phyloP scores from a whole-genome alignment of 2,113 vertebrate species.

The Paramormyrops kingsleyae region DNA sequence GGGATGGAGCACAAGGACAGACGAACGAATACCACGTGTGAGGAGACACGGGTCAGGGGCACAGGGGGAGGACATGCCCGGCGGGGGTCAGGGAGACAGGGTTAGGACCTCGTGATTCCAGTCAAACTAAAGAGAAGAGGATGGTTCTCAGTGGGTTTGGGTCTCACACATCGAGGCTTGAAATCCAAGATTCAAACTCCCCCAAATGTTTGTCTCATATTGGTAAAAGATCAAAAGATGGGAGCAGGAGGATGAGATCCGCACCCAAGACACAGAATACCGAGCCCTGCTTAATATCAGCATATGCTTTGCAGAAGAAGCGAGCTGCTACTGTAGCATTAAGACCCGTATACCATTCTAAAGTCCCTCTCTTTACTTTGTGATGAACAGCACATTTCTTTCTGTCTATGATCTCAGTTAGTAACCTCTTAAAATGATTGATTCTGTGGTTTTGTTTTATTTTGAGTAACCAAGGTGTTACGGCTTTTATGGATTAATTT shows the following conservation, averaged over 20 bases:
- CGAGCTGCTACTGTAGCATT: background rate
- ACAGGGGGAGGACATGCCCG: conserved; percentile 36
- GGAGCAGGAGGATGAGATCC: conserved; percentile 22
- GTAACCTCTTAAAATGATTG: background rate
- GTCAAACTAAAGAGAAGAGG: conserved; percentile 57
- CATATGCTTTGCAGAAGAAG: conserved; percentile 20
- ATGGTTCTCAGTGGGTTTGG: conserved; percentile 55
- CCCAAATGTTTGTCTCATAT: conserved; percentile 11
- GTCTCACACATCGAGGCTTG: conserved; percentile 70
- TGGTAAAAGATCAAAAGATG: background rate
- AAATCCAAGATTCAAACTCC: conserved; percentile 54
- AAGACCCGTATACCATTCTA: background rate
- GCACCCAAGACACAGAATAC: conserved; percentile 51
- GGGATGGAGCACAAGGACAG: conserved; percentile 35
- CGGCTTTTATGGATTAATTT: background rate
- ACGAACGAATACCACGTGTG: conserved; percentile 42
- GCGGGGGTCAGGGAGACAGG: conserved; percentile 48
- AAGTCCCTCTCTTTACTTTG: background rate
- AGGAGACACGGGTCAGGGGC: conserved; percentile 40
- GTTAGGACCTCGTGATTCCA: conserved; percentile 68
- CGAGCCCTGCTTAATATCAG: conserved; percentile 45
- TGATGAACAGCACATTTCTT: background rate
- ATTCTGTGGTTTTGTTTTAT: background rate
- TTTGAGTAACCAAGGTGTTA: background rate
- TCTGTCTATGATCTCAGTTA: background rate